phyloP scores from a whole-genome alignment of 2,888 invertebrate species.

The Platerodrilus igneus region DNA sequence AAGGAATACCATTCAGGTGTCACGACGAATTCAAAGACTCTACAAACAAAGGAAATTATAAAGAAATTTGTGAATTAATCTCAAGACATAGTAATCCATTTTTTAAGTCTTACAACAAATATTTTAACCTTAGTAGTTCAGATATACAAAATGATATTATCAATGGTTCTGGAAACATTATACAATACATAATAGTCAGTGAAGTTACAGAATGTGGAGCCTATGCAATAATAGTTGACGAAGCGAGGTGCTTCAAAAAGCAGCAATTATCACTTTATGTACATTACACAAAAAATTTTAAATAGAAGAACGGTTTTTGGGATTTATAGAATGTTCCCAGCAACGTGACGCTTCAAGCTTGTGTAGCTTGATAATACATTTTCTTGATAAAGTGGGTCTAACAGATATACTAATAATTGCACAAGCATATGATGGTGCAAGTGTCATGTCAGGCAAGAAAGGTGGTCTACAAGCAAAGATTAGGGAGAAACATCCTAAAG shows the following conservation, averaged over 20 bases:
- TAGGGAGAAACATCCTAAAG: conserved; percentile 1
- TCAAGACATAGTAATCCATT: conserved; percentile 24
- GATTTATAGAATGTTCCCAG: conserved; percentile 4
- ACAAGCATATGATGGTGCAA: conserved; percentile 10
- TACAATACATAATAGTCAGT: background rate
- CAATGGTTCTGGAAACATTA: background rate
- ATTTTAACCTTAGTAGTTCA: conserved; percentile 7
- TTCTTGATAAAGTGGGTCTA: conserved; percentile 4
- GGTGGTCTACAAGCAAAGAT: conserved; percentile 1
- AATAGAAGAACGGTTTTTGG: conserved; percentile 7
- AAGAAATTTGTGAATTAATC: conserved; percentile 29
- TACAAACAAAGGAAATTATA: conserved; percentile 29
- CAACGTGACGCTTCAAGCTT: conserved; percentile 5
- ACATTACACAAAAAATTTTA: background rate
- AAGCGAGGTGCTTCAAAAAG: conserved; percentile 5
- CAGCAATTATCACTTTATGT: conserved; percentile 6
- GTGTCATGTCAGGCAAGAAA: conserved; percentile 3
- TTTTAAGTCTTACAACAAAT: conserved; percentile 11
- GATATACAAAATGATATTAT: conserved; percentile 9
- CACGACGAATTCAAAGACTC: conserved; percentile 29
- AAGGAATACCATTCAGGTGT: conserved; percentile 29
- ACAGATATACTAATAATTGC: conserved; percentile 5
- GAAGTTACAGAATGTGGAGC: conserved; percentile 3
- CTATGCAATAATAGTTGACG: conserved; percentile 5
- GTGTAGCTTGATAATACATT: conserved; percentile 1